phyloP scores from a whole-genome alignment of 2,113 vertebrate genomes.

The Phalacrocorax brasilianus region DNA sequence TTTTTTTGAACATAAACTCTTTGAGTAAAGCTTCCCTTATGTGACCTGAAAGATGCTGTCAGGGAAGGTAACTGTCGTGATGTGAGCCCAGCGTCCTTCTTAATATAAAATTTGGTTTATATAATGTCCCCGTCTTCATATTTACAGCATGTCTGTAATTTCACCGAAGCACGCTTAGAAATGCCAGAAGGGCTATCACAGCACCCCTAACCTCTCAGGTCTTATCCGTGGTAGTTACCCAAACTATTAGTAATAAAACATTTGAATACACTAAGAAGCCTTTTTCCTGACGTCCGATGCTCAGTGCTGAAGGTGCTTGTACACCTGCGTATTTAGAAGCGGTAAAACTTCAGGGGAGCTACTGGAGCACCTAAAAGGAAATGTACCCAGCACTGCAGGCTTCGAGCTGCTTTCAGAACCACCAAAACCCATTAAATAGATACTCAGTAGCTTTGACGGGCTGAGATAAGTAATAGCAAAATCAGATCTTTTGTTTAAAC shows the following conservation, averaged over 20 bases:
- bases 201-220: not conserved
- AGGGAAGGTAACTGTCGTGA: not conserved
- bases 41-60: not conserved
- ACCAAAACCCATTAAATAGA: not conserved
- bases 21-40: not conserved
- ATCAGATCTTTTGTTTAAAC: not conserved
- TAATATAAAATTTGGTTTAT: not conserved
- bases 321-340: not conserved
- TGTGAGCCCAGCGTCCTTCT: not conserved
- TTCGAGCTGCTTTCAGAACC: not conserved
- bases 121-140: not conserved
- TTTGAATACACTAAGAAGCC: rapidly evolving
- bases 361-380: not conserved
- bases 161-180: not conserved
- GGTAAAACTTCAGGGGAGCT: not conserved
- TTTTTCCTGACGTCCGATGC: not conserved
- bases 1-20: not conserved
- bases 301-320: not conserved
- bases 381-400: not conserved
- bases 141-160: not conserved
- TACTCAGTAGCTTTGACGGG: not conserved
- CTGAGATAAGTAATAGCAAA: not conserved
- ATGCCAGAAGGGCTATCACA: not conserved
- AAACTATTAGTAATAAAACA: not conserved
- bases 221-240: not conserved